phyloP scores from a whole-genome alignment of 2,113 vertebrate genomes.

The Spea bombifrons region DNA sequence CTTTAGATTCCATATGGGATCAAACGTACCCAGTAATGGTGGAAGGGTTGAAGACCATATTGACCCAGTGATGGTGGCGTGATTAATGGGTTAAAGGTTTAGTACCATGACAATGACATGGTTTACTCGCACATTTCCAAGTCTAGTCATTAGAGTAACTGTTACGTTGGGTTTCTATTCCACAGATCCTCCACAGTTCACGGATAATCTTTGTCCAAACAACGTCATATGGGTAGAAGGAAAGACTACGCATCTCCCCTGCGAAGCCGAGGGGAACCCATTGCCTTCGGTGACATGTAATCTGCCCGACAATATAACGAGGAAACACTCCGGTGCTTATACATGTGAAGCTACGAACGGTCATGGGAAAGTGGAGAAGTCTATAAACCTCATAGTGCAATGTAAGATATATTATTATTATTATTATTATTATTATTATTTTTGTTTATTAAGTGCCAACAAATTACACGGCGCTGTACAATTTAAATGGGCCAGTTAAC shows the following conservation, averaged over 20 bases:
- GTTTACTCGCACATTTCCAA: too few relatives aligned
- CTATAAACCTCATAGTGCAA: not conserved
- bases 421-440: not conserved
- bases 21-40: not conserved
- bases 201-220: not conserved
- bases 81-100: not conserved
- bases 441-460: too few relatives aligned
- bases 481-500: too few relatives aligned
- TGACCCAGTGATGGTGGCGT: not conserved
- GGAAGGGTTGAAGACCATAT: not conserved
- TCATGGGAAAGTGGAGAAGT: not conserved
- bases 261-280: constrained; percentile 12
- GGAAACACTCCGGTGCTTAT: not conserved
- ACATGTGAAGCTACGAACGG: not conserved
- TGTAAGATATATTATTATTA: constrained; percentile 2
- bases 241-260: not conserved
- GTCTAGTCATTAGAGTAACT: too few relatives aligned
- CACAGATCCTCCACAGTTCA: constrained; percentile 17
- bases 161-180: not conserved
- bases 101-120: too few relatives aligned
- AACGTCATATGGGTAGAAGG: not conserved
- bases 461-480: too few relatives aligned
- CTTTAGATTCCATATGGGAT: not conserved
- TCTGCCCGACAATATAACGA: not conserved
- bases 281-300: not conserved